Evolutionary conservation across 2,888 invertebrate genomes (phyloP).

Genomic region (Synergus japonicus): DNA sequence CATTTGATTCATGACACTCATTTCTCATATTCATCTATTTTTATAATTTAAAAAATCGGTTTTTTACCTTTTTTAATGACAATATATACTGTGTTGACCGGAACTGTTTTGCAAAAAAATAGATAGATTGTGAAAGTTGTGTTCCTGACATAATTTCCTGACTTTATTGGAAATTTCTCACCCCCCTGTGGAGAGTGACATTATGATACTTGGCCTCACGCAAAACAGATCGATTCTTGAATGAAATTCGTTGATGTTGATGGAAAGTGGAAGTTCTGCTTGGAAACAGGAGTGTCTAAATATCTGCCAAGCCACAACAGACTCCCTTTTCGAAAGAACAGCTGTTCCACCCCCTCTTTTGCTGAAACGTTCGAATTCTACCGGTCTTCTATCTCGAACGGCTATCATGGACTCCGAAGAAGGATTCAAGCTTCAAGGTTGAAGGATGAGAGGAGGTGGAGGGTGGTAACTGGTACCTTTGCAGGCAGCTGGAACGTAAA

Average conservation of each 20-base stretch:
- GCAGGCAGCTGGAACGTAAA: constrained; percentile 57
- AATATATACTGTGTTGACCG: too few species aligned
- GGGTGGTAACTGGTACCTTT: constrained; percentile 50
- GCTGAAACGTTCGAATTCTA: constrained; percentile 52
- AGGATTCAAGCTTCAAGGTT: constrained; percentile 14
- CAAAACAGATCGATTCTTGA: neutral
- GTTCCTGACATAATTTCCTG: neutral
- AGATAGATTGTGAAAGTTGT: neutral
- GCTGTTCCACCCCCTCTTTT: constrained; percentile 61
- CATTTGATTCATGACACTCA: too few species aligned
- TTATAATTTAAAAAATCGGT: too few species aligned
- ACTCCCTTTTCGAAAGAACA: constrained; percentile 57
- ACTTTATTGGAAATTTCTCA: neutral
- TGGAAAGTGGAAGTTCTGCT: constrained; percentile 17
- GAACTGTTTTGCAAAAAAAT: too few species aligned
- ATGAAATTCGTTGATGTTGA: constrained; percentile 2
- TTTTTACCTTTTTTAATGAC: too few species aligned
- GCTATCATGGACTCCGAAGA: constrained; percentile 57
- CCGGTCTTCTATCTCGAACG: constrained; percentile 61
- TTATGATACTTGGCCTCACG: neutral
- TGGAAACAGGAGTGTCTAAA: constrained; percentile 57
- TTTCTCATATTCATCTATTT: too few species aligned
- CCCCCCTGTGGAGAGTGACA: neutral
- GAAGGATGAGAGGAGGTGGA: constrained; percentile 38
- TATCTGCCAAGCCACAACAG: constrained; percentile 55